Evolutionary conservation across 2,113 vertebrate genomes (phyloP).

Genomic region (Gavialis gangeticus): DNA sequence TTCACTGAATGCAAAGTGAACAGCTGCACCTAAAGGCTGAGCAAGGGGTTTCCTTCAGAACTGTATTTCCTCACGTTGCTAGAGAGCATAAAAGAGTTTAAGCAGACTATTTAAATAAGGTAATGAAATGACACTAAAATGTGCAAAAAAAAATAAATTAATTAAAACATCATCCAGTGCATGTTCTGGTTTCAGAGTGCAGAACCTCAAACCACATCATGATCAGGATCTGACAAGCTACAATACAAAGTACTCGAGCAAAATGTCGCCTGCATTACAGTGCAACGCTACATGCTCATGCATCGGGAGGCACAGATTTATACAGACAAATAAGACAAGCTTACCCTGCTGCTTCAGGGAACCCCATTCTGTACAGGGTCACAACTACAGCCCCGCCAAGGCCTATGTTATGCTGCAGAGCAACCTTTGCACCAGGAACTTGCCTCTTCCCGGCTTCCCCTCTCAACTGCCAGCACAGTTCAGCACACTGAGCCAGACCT

Average conservation of each 20-base stretch:
- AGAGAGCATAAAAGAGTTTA: fast-evolving
- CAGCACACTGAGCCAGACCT: slow-evolving; percentile 97
- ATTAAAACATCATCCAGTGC: neutral
- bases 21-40: neutral
- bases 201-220: neutral
- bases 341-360: slow-evolving; percentile 84
- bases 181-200: fast-evolving
- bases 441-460: slow-evolving; percentile 89
- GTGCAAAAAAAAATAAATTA: neutral
- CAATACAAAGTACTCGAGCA: fast-evolving
- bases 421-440: slow-evolving; percentile 90
- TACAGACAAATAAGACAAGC: neutral
- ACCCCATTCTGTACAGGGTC: slow-evolving; percentile 90
- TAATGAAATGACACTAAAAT: neutral
- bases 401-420: slow-evolving; percentile 94
- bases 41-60: neutral
- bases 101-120: fast-evolving
- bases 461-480: slow-evolving; percentile 97
- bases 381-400: slow-evolving; percentile 92
- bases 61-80: neutral
- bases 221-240: neutral
- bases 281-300: fast-evolving
- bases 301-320: too few relatives aligned
- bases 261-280: fast-evolving
- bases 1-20: fast-evolving